Evolutionary conservation across 2,797 vertebrate genomes (phyloP), one percentile per base, ranked within the genome.

Genomic region (Falco peregrinus): DNA sequence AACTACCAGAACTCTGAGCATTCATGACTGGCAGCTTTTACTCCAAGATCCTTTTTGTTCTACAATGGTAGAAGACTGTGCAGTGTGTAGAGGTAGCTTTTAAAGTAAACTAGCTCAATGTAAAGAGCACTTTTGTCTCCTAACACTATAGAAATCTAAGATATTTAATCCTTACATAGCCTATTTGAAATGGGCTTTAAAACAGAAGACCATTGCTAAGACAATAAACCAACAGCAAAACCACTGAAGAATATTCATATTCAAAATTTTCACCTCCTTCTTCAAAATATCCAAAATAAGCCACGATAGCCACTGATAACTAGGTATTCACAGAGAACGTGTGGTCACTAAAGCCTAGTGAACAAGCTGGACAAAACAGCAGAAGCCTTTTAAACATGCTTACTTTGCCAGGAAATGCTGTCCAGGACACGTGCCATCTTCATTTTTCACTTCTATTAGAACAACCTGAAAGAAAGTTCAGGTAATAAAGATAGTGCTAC

Each of bases 351-450:
- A 65, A 71, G 60, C 31, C 47, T 25, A 71, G 65, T 6, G 16
- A 91, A 83, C 39, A 67, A 93, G 56, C 28, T 73, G 16, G 47
- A 85, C 33, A 79, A 85, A 67, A 56, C 0, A 91, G 41, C 25
- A 48, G 76, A 91, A 95, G 35, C 22, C 45, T 54, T 82, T 37
- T 93, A 75, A 89, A 73, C 39, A 51, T n/a, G 89, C 98, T 99
- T 98, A 99, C 99, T 99, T 99, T 87, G 99, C 91, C 96, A 99
- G 98, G 77, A 98, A 97, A n/a, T 98, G 97, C 97, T 99, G 99
- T 97, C 99, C 98, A 79, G 99, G 99, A 99, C 99, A 99, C 0
- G 99, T 99, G 89, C 99, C 99, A 97, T 99, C 99, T 93, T 99
- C 99, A 91, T 99, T 99, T 97, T 98, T 99, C 87, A 98, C 98